A percentile compares a stretch with the other conserved stretches of the same genome.
Evolutionary conservation across 2,797 vertebrate species (phyloP).

Genomic region (Tadarida brasiliensis): DNA sequence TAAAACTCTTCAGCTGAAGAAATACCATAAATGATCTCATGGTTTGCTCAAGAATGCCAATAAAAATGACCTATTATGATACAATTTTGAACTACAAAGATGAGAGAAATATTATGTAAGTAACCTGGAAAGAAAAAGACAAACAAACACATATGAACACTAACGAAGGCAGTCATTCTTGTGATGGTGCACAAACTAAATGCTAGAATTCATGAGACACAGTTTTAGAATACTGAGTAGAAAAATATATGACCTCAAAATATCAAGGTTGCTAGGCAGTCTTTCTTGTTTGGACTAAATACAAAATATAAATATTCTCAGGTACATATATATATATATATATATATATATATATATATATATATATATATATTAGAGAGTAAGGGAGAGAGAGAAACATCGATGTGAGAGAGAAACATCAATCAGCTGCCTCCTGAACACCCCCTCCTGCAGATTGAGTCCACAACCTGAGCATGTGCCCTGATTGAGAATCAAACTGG

Average conservation of each 20-base stretch:
- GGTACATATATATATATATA: too few relatives aligned
- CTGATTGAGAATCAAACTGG: too few relatives aligned
- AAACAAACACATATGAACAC: not conserved
- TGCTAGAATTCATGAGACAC: not conserved
- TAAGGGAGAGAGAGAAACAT: too few relatives aligned
- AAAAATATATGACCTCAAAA: not conserved
- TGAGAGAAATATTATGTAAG: not conserved
- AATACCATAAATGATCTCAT: not conserved
- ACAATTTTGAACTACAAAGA: not conserved
- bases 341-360: too few relatives aligned
- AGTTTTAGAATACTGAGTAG: not conserved
- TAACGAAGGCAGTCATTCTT: not conserved
- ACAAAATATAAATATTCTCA: conserved; percentile 27
- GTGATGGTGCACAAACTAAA: not conserved
- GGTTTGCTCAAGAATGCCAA: not conserved
- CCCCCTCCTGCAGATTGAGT: too few relatives aligned
- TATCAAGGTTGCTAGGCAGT: not conserved
- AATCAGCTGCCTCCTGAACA: too few relatives aligned
- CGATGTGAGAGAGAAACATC: too few relatives aligned
- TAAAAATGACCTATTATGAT: not conserved
- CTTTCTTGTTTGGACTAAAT: not conserved
- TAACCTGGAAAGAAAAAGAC: not conserved
- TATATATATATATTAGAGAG: too few relatives aligned
- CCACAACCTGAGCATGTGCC: too few relatives aligned
- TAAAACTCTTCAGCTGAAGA: not conserved